These are phyloP conservation scores for Xanthorhoe designata DNA, from an alignment of 2,888 invertebrate genomes.

Conservation along the genomic window DNA sequence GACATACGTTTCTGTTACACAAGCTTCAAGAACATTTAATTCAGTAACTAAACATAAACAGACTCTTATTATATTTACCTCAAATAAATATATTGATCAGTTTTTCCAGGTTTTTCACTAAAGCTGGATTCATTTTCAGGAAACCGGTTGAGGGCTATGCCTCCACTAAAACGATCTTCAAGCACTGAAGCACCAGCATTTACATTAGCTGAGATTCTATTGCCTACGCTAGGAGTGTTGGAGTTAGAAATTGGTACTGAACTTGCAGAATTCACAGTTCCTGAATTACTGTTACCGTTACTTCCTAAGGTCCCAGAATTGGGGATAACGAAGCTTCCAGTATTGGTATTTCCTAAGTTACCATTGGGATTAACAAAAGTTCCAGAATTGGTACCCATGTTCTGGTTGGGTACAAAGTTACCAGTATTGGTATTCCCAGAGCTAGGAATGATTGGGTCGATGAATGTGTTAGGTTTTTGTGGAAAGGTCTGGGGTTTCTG, in stretches of 20 bases:
- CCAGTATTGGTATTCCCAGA: not conserved
- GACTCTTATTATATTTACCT: not conserved
- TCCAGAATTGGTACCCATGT: constrained; percentile 14
- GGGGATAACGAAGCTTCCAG: not conserved
- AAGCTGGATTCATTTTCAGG: constrained; percentile 7
- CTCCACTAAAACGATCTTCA: constrained; percentile 16
- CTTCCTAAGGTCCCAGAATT: not conserved
- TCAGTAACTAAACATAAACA: no score
- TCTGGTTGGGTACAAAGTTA: not conserved
- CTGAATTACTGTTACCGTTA: no score
- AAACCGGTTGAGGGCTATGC: constrained; percentile 25
- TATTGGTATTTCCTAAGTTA: constrained; percentile 16
- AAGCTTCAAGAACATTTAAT: no score
- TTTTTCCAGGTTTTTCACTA: not conserved
- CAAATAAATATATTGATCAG: not conserved
- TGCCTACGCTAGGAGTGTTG: constrained; percentile 5
- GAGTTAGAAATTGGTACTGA: constrained; percentile 3
- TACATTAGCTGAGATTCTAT: constrained; percentile 6
- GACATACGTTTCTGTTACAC: no score
- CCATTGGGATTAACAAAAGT: constrained; percentile 18
- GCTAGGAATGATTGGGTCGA: constrained; percentile 35
- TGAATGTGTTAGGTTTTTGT: constrained; percentile 64
- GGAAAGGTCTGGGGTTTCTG: constrained; percentile 71
- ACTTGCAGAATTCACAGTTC: not conserved
- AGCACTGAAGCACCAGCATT: constrained; percentile 6